A percentile compares a stretch with the other conserved stretches of the same genome.
phyloP scores from a whole-genome alignment of 2,888 invertebrate species.

The Rotaria sp. region DNA sequence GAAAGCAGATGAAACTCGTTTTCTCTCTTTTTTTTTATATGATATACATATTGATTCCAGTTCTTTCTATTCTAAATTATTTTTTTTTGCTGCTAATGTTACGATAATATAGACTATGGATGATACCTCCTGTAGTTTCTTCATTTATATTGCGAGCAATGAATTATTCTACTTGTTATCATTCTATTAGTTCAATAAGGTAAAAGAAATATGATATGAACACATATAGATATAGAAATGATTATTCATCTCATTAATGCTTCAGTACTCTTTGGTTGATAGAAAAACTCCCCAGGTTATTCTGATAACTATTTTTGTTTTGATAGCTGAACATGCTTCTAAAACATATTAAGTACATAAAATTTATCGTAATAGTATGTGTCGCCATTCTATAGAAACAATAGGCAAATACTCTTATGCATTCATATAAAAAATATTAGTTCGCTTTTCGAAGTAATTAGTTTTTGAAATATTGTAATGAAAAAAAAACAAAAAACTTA shows the following conservation, averaged over 20 bases:
- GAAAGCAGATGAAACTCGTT: constrained; percentile 14
- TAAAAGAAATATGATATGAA: neutral
- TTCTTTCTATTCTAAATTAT: neutral
- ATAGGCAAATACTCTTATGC: neutral
- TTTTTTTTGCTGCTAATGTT: neutral
- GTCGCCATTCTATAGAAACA: neutral
- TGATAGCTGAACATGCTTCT: neutral
- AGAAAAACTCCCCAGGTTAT: too few species aligned
- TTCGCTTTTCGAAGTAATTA: neutral
- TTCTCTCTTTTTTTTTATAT: neutral
- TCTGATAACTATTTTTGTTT: neutral
- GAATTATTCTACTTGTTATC: neutral
- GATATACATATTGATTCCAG: neutral
- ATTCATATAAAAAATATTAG: neutral
- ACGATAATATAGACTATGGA: neutral
- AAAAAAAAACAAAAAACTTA: neutral
- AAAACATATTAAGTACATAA: neutral
- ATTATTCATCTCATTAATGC: too few species aligned
- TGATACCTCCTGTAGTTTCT: neutral
- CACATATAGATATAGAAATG: too few species aligned
- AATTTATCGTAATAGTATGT: neutral
- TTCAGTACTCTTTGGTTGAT: too few species aligned
- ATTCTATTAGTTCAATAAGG: neutral
- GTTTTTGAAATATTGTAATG: neutral
- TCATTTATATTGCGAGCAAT: neutral